Evolutionary conservation across 1,140 invertebrate species (phyloP).

Genomic region (Drosophila elegans): DNA sequence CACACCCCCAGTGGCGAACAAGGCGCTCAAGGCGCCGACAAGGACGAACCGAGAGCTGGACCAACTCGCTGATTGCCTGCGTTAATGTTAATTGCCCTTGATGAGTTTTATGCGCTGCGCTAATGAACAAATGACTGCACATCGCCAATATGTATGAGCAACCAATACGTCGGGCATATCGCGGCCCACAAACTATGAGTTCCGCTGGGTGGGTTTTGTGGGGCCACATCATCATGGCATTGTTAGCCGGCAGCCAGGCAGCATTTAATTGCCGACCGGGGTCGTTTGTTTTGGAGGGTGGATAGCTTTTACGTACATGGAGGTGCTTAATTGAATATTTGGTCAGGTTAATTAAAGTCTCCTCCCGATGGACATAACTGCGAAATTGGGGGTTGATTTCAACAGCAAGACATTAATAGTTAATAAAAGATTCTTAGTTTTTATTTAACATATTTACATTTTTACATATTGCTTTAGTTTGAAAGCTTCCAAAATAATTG

Average conservation of each 20-base stretch:
- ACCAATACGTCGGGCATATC: slow-evolving; percentile 15
- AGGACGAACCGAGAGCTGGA: slow-evolving; percentile 22
- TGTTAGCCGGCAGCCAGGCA: slow-evolving; percentile 22
- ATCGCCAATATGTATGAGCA: slow-evolving; percentile 61
- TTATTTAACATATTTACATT: too few relatives aligned
- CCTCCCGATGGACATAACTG: not conserved
- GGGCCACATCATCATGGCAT: slow-evolving; percentile 9
- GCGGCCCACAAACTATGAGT: slow-evolving; percentile 25
- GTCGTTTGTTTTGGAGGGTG: slow-evolving; percentile 23
- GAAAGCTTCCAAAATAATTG: too few relatives aligned
- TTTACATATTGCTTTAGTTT: too few relatives aligned
- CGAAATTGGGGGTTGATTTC: not conserved
- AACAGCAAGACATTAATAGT: not conserved
- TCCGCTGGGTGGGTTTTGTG: not conserved
- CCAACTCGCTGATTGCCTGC: slow-evolving; percentile 68
- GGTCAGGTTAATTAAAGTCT: slow-evolving; percentile 47
- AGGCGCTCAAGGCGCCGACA: slow-evolving; percentile 57
- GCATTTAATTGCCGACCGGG: slow-evolving; percentile 62
- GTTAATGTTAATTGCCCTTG: slow-evolving; percentile 83
- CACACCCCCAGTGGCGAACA: not conserved
- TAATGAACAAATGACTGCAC: slow-evolving; percentile 83
- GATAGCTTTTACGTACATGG: slow-evolving; percentile 3
- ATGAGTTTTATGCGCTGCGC: slow-evolving; percentile 80
- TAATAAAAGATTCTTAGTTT: too few relatives aligned
- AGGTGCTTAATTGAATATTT: slow-evolving; percentile 68